Percentiles rank a stretch among this genome's conserved stretches.
Conservation (phyloP, 2,113 vertebrate species). For the Lipophrys pholis region DNA sequence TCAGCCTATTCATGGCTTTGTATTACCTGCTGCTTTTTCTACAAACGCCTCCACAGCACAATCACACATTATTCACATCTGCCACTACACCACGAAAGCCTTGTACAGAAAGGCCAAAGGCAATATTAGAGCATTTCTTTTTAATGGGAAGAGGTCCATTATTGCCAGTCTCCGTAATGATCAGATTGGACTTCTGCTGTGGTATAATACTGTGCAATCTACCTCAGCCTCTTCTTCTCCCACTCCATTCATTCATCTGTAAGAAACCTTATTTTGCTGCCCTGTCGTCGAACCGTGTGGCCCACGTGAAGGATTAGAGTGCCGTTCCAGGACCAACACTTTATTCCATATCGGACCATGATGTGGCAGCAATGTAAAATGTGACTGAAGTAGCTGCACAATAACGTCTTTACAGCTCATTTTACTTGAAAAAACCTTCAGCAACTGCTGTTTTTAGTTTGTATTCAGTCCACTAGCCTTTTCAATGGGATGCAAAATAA, state of each 20-base stretch:
- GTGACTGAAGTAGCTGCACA: no score
- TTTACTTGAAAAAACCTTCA: no score
- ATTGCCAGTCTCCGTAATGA: conserved; percentile 42
- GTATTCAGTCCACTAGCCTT: no score
- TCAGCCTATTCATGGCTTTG: conserved; percentile 48
- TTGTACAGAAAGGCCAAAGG: conserved; percentile 36
- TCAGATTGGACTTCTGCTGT: conserved; percentile 42
- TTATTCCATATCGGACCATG: neutral
- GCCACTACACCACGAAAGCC: conserved; percentile 37
- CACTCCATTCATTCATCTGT: conserved; percentile 2
- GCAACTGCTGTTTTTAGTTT: no score
- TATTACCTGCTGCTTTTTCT: conserved; percentile 42
- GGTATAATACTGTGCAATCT: conserved; percentile 33
- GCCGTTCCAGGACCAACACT: neutral
- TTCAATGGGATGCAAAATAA: no score
- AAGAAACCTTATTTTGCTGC: conserved; percentile 17
- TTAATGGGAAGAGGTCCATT: conserved; percentile 52
- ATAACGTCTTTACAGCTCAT: no score
- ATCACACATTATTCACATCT: conserved; percentile 47
- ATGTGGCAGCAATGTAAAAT: no score
- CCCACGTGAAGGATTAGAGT: no score
- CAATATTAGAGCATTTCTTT: conserved; percentile 53
- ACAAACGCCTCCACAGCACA: conserved; percentile 40
- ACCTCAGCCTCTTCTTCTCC: conserved; percentile 1
- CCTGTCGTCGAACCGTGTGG: neutral